Evolutionary conservation across 2,113 vertebrate species (phyloP).

Genomic region (Oreochromis niloticus): DNA sequence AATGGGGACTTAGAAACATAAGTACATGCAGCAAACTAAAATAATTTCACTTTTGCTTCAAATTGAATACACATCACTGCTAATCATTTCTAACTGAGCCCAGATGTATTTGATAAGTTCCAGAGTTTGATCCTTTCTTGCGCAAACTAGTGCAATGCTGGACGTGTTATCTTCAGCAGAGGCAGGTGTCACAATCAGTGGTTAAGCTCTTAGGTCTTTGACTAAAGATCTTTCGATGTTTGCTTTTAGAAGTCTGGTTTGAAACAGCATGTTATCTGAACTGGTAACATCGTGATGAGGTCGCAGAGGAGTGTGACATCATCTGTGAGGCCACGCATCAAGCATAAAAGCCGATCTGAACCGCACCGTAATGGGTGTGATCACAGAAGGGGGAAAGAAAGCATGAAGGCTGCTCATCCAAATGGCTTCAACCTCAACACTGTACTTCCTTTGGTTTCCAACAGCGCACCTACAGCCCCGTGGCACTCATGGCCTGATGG

Average conservation of each 20-base stretch:
- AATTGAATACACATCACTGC: background rate
- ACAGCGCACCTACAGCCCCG: background rate
- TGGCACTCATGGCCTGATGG: background rate
- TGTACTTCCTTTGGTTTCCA: background rate
- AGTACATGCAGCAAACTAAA: background rate
- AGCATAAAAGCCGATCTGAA: background rate
- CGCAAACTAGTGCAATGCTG: background rate
- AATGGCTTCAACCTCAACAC: background rate
- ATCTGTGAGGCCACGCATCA: background rate
- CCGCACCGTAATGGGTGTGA: background rate
- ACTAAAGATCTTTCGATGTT: background rate
- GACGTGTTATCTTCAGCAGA: background rate
- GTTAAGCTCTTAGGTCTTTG: background rate
- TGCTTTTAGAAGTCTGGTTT: background rate
- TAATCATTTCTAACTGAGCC: background rate
- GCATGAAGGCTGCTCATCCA: background rate
- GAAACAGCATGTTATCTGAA: background rate
- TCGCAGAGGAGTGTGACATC: background rate
- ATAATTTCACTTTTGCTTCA: background rate
- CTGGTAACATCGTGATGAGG: background rate
- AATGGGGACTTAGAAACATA: background rate
- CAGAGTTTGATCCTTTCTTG: background rate
- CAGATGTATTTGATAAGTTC: background rate
- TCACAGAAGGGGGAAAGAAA: background rate
- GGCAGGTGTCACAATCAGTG: background rate